phyloP scores from a whole-genome alignment of 2,888 invertebrate species.

The Arrhopalites spinosus region DNA sequence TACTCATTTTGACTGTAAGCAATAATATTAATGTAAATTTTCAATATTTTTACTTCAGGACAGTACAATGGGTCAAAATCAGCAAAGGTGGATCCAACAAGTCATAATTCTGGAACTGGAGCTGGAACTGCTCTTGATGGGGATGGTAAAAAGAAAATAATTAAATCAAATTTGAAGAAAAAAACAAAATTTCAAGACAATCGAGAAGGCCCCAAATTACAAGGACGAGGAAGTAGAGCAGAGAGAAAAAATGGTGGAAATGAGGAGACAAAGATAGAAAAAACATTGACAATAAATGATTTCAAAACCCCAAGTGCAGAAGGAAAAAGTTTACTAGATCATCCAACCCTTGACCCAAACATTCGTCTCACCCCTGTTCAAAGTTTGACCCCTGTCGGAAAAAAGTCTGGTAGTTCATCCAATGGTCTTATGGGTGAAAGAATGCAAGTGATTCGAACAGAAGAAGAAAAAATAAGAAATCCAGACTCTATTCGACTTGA shows the following conservation, averaged over 20 bases:
- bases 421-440: constrained; percentile 51
- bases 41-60: neutral
- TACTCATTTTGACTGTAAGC: no score
- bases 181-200: neutral
- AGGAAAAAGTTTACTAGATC: neutral
- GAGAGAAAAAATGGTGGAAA: neutral
- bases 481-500: constrained; percentile 89
- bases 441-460: constrained; percentile 71
- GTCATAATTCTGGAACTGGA: neutral
- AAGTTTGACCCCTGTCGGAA: neutral
- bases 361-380: constrained; percentile 9
- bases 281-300: constrained; percentile 4
- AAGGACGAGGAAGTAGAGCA: neutral
- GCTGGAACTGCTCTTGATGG: neutral
- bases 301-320: constrained; percentile 2
- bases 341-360: neutral
- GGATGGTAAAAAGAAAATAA: neutral
- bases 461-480: constrained; percentile 78
- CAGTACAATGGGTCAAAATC: no score
- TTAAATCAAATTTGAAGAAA: no score
- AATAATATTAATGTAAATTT: no score
- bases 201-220: neutral
- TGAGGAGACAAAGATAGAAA: neutral
- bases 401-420: neutral
- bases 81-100: no score